A percentile compares a stretch with the other conserved stretches of the same genome.
Evolutionary conservation across 2,888 invertebrate genomes (phyloP).

Genomic region (Papilio elwesi): DNA sequence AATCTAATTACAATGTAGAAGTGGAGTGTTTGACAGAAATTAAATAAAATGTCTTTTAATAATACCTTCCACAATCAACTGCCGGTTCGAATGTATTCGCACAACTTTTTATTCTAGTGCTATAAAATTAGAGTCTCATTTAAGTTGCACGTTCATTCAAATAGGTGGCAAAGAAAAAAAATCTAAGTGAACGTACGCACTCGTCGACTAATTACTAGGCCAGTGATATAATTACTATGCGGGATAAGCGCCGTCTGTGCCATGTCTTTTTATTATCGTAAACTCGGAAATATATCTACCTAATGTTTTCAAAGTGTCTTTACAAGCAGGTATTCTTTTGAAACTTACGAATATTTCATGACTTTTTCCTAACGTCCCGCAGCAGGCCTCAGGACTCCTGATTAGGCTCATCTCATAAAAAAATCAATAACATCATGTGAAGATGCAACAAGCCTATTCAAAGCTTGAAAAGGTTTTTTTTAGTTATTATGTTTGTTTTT

Average conservation of each 20-base stretch:
- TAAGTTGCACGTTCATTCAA: conserved; percentile 46
- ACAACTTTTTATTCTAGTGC: conserved; percentile 50
- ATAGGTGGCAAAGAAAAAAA: conserved; percentile 59
- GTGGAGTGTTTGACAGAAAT: conserved; percentile 58
- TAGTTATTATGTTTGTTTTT: no score
- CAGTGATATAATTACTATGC: conserved; percentile 69
- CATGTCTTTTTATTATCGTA: conserved; percentile 51
- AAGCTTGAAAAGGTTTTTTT: no score
- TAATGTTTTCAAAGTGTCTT: conserved; percentile 20
- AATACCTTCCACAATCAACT: conserved; percentile 53
- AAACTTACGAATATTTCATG: no score
- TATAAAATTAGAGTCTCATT: conserved; percentile 52
- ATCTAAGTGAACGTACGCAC: conserved; percentile 52
- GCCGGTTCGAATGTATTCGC: conserved; percentile 35
- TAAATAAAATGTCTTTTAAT: conserved; percentile 63
- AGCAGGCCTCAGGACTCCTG: no score
- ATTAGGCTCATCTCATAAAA: no score
- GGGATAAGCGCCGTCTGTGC: conserved; percentile 52
- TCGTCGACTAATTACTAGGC: conserved; percentile 62
- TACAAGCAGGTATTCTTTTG: no score
- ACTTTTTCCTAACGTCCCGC: no score
- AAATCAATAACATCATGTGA: no score
- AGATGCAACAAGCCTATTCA: no score
- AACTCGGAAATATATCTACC: conserved; percentile 50
- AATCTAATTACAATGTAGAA: conserved; percentile 46